Conservation (phyloP, 2,113 vertebrate genomes). For the Eulacestoma nigropectus region DNA sequence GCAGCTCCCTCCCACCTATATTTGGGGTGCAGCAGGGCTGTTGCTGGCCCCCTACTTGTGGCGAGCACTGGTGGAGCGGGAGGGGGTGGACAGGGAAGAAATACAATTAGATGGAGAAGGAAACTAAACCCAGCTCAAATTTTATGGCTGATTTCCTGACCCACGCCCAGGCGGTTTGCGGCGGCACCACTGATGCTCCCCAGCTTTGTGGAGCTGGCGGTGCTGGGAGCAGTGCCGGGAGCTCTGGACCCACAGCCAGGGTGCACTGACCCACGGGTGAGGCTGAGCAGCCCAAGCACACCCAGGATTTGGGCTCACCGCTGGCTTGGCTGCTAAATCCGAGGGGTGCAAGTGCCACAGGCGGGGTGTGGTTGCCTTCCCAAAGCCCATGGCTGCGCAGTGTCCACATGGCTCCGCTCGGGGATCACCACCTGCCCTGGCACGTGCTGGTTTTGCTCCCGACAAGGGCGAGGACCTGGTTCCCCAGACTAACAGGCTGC, state of each 20-base stretch:
- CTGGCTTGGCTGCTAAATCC: neutral
- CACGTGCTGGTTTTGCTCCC: accelerated
- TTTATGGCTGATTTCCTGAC: neutral
- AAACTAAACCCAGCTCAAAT: neutral
- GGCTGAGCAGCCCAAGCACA: neutral
- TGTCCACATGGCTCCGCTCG: accelerated
- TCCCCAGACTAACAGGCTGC: slow-evolving; percentile 34
- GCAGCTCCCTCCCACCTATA: neutral
- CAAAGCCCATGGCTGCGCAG: accelerated
- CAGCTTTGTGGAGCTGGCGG: neutral
- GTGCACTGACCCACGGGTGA: neutral
- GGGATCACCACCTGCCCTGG: neutral
- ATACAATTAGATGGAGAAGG: neutral
- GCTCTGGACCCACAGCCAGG: neutral
- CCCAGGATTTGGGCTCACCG: neutral
- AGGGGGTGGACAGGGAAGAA: neutral
- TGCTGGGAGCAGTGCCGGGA: neutral
- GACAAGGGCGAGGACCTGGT: accelerated
- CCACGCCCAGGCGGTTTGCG: accelerated
- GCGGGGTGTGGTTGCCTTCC: accelerated
- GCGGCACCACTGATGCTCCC: accelerated
- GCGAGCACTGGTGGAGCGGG: accelerated
- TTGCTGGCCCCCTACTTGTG: accelerated
- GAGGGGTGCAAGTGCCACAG: accelerated
- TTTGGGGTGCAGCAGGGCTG: neutral